These are phyloP conservation scores for Parotia lawesii DNA, from an alignment of 2,113 vertebrate genomes.

Conservation along the genomic window DNA sequence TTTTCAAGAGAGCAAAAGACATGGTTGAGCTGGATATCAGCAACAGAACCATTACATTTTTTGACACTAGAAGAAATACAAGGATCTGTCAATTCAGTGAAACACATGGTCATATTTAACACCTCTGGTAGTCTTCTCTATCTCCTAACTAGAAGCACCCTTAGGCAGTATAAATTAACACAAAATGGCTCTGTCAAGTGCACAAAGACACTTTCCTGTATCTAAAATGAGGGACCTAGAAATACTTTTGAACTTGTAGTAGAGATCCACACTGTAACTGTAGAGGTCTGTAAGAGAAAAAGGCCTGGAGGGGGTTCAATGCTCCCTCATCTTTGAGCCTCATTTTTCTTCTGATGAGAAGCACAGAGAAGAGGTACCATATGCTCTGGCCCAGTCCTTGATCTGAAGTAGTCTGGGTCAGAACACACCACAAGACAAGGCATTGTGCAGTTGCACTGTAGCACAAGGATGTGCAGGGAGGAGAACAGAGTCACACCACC, in stretches of 20 bases:
- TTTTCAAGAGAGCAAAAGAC: background rate
- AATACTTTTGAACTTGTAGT: background rate
- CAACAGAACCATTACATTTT: background rate
- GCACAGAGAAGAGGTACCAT: background rate
- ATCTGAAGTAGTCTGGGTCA: background rate
- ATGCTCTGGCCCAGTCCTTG: background rate
- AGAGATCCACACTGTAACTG: background rate
- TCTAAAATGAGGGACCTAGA: background rate
- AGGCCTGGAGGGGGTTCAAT: fast-evolving
- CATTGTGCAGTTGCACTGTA: fast-evolving
- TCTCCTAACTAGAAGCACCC: background rate
- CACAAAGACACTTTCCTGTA: background rate
- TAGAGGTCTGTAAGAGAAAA: background rate
- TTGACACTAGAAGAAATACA: background rate
- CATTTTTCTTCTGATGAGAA: fast-evolving
- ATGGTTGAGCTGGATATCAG: background rate
- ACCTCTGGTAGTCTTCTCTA: background rate
- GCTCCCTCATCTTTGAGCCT: background rate
- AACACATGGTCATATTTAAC: background rate
- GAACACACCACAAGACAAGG: background rate
- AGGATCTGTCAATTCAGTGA: background rate
- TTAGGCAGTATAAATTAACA: background rate
- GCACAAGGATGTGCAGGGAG: background rate
- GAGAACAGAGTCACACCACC: fast-evolving
- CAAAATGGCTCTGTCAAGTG: background rate